A percentile compares a stretch with the other conserved stretches of the same genome.
Conservation (phyloP, 2,797 vertebrate genomes). For the Emydoidea blandingii region DNA sequence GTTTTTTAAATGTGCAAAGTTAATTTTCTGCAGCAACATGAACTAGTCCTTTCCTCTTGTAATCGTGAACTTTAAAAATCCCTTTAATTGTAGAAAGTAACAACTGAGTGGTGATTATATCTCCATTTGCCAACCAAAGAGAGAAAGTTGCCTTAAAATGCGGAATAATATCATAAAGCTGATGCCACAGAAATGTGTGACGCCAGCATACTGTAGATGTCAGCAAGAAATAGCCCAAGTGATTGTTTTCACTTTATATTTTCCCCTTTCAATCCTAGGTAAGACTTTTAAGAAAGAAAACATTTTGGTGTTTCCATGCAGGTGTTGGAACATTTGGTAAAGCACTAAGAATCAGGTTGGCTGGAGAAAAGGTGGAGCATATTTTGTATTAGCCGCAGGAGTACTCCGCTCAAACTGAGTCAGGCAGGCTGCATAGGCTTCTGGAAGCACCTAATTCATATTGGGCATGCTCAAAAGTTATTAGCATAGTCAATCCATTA, state of each 20-base stretch:
- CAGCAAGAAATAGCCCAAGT: not conserved
- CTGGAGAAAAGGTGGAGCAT: not conserved
- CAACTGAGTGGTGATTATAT: not conserved
- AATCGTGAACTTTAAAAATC: not conserved
- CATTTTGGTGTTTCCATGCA: not conserved
- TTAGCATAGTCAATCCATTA: not conserved
- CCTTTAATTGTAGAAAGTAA: slow-evolving; percentile 14
- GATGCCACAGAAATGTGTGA: not conserved
- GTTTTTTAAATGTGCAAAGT: slow-evolving; percentile 37
- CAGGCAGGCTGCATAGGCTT: not conserved
- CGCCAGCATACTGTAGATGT: not conserved
- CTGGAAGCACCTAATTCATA: not conserved
- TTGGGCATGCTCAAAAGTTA: not conserved
- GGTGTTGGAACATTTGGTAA: not conserved
- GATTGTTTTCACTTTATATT: not conserved
- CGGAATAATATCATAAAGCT: not conserved
- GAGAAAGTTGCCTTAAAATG: not conserved
- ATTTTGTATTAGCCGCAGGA: not conserved
- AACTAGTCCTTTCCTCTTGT: slow-evolving; percentile 10
- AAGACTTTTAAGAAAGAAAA: not conserved
- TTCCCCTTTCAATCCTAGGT: not conserved
- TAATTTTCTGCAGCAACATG: slow-evolving; percentile 29
- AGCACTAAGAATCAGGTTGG: not conserved
- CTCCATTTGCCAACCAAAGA: not conserved
- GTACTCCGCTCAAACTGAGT: not conserved